These are phyloP conservation scores for Cheilosia impressa DNA, from an alignment of 2,888 invertebrate genomes.

Conservation along the genomic window DNA sequence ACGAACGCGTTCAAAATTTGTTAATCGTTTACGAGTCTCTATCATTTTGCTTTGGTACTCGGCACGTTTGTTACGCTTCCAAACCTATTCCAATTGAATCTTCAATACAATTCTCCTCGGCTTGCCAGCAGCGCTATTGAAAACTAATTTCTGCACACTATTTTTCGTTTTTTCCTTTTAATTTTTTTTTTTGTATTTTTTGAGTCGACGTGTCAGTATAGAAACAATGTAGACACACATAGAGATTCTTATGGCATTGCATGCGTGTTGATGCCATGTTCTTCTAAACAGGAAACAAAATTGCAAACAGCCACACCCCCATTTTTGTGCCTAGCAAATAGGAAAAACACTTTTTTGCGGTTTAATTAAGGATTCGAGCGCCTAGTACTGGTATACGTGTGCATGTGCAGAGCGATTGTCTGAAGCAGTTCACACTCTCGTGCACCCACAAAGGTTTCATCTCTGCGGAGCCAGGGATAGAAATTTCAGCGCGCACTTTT, in stretches of 20 bases:
- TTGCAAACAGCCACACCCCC: slow-evolving; percentile 74
- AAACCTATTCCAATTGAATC: slow-evolving; percentile 59
- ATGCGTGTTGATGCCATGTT: slow-evolving; percentile 72
- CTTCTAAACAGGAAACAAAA: slow-evolving; percentile 72
- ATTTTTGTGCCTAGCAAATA: slow-evolving; percentile 71
- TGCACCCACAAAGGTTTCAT: slow-evolving; percentile 26
- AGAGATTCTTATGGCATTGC: slow-evolving; percentile 69
- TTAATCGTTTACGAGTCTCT: slow-evolving; percentile 25
- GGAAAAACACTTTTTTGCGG: slow-evolving; percentile 70
- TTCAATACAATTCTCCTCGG: slow-evolving; percentile 40
- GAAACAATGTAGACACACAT: slow-evolving; percentile 53
- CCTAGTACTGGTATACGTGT: slow-evolving; percentile 39
- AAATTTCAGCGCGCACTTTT: slow-evolving; percentile 59
- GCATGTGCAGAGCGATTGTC: slow-evolving; percentile 53
- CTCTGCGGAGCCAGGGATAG: not conserved
- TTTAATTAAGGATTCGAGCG: slow-evolving; percentile 74
- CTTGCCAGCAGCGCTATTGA: slow-evolving; percentile 47
- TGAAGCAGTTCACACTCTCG: slow-evolving; percentile 69
- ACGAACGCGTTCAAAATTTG: slow-evolving; percentile 9
- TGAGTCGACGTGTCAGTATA: slow-evolving; percentile 14
- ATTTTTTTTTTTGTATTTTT: not conserved
- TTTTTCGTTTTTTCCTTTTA: slow-evolving; percentile 35
- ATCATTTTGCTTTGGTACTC: slow-evolving; percentile 14
- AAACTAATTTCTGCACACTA: slow-evolving; percentile 66
- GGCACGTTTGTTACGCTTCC: not conserved